Evolutionary conservation across 1,140 invertebrate species (phyloP).

Genomic region (Leptonema lineaticorne): DNA sequence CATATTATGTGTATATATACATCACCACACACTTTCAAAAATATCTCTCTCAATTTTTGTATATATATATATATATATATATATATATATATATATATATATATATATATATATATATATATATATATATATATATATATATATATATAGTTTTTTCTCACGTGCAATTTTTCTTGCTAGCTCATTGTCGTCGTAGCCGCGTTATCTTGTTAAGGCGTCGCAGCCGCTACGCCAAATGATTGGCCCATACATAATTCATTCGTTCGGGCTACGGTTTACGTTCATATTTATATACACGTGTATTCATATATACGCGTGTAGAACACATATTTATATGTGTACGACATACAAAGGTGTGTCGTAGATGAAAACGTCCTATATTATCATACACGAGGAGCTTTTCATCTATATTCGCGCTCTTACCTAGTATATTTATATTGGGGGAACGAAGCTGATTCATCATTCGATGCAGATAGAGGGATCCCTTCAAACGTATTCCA

Average conservation of each 20-base stretch:
- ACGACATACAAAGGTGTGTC: background rate
- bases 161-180: background rate
- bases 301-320: background rate
- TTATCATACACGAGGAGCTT: too few species aligned
- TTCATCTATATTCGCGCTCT: too few species aligned
- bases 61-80: too few species aligned
- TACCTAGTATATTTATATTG: too few species aligned
- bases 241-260: conserved; percentile 38
- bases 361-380: too few species aligned
- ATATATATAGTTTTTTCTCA: background rate
- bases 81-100: too few species aligned
- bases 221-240: conserved; percentile 30
- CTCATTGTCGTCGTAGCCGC: background rate
- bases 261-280: background rate
- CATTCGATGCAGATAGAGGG: conserved; percentile 21
- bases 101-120: background rate
- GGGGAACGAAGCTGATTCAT: conserved; percentile 19
- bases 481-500: conserved; percentile 12
- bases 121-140: background rate
- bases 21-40: too few species aligned
- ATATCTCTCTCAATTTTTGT: too few species aligned
- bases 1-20: too few species aligned
- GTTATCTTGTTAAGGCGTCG: conserved; percentile 25
- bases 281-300: background rate
- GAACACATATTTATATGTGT: background rate